Evolutionary conservation across 2,888 invertebrate genomes (phyloP), one percentile per base, ranked within the genome.

Genomic region (Subacronicta megacephala): DNA sequence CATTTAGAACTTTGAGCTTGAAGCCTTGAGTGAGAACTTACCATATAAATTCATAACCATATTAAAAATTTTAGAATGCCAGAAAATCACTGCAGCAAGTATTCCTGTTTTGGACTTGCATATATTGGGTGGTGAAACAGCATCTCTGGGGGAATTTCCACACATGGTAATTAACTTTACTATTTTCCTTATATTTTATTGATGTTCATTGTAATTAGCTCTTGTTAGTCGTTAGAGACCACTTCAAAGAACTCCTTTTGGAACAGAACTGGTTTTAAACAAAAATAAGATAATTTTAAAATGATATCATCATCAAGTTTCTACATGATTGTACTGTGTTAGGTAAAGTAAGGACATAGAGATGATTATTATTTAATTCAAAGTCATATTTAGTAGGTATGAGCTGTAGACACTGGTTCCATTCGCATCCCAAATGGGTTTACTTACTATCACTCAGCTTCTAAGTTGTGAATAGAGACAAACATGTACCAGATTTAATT

Each of bases 91-190:
- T 1, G 67, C 77, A 1, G 59, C 68, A 5, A 82, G 67, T n/a
- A 73, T 86, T 57, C 83, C 84, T 26, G 82, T 91, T 1, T 52
- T 94, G 29, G 82, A 79, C 33, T 68, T 86, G 16, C 84, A 90
- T 61, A 94, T 94, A 18, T 82, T 93, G 40, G 92, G 90, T 10
- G 94, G 94, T 0, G 89, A 85, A 60, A 53, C 58, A 16, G 90
- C 89, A 1, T 67, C 86, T 10, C 55, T 78, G 5, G 93, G 93
- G 58, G 94, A 94, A 82, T 94, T 92, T 65, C 93, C 91, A 29
- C 89, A 91, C 58, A 92, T 92, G 93, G 93, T 92, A 84, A 81
- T 56, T 35, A 50, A 10, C n/a, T 15, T 43, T 9, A 26, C 12
- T 55, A 26, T 60, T 64, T 61, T 68, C 57, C 53, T 59, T 16